A percentile compares a stretch with the other conserved stretches of the same genome.
Conservation (phyloP, 2,888 invertebrate species). For the Acleris literana region DNA sequence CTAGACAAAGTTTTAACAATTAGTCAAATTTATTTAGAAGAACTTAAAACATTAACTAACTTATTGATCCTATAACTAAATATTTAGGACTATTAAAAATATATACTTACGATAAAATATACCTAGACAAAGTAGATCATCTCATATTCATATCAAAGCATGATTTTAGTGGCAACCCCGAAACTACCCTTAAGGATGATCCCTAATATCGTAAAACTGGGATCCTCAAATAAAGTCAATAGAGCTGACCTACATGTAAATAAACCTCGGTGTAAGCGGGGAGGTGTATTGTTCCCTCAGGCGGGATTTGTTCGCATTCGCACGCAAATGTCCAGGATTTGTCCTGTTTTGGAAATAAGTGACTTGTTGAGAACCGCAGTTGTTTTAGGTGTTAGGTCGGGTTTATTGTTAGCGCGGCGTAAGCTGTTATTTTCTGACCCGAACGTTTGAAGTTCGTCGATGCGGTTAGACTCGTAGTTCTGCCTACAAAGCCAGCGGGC, state of each 20-base stretch:
- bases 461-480: too few relatives aligned
- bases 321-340: conserved; percentile 21
- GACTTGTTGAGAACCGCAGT: neutral
- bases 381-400: too few relatives aligned
- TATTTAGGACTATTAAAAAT: too few relatives aligned
- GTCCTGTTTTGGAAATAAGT: conserved; percentile 15
- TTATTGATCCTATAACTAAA: too few relatives aligned
- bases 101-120: too few relatives aligned
- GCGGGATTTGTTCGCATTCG: conserved; percentile 19
- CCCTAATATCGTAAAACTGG: conserved; percentile 13
- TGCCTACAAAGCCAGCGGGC: too few relatives aligned
- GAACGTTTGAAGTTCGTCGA: neutral
- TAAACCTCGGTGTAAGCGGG: conserved; percentile 12
- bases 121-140: neutral
- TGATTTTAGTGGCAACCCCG: too few relatives aligned
- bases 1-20: neutral
- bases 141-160: neutral
- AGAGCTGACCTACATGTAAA: conserved; percentile 21
- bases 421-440: too few relatives aligned
- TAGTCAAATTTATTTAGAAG: too few relatives aligned
- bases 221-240: conserved; percentile 13
- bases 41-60: too few relatives aligned
- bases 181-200: neutral
- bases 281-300: conserved; percentile 18
- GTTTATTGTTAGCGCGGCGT: too few relatives aligned